Conservation (phyloP, 2,888 invertebrate species). For the Ennomos erosarius region DNA sequence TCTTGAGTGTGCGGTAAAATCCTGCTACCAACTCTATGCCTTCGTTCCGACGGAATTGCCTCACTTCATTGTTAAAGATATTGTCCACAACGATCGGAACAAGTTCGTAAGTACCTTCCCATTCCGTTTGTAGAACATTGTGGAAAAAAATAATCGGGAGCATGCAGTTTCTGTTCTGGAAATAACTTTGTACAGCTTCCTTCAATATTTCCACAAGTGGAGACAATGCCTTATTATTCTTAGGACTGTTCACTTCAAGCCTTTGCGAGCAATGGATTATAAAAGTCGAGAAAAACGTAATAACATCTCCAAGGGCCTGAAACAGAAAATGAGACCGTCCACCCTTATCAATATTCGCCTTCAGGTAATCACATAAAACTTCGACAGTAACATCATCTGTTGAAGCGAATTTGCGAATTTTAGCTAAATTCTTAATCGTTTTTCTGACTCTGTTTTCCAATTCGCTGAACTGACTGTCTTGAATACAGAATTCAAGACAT, state of each 20-base stretch:
- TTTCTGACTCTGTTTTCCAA: constrained; percentile 86
- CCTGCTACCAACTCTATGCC: constrained; percentile 87
- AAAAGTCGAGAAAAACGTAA: constrained; percentile 87
- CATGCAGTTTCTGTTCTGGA: constrained; percentile 87
- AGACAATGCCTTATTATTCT: constrained; percentile 60
- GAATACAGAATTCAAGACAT: constrained; percentile 88
- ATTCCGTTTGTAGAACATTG: constrained; percentile 86
- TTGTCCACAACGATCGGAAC: constrained; percentile 85
- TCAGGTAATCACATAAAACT: constrained; percentile 82
- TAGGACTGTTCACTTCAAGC: constrained; percentile 57
- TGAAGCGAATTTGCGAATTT: constrained; percentile 86
- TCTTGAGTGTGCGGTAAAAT: constrained; percentile 87
- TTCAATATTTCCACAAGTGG: constrained; percentile 78
- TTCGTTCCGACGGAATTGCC: constrained; percentile 88
- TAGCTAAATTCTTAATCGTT: constrained; percentile 86
- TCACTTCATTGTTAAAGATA: constrained; percentile 85
- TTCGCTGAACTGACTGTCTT: constrained; percentile 88
- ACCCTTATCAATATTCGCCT: constrained; percentile 87
- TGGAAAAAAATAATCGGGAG: constrained; percentile 88
- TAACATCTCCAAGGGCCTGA: constrained; percentile 88
- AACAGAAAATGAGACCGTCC: constrained; percentile 86
- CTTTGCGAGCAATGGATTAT: constrained; percentile 87
- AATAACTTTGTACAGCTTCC: constrained; percentile 84
- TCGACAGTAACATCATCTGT: constrained; percentile 82
- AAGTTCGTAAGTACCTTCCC: constrained; percentile 87